Conservation (phyloP, 2,113 vertebrate species). For the Odontesthes bonariensis region DNA sequence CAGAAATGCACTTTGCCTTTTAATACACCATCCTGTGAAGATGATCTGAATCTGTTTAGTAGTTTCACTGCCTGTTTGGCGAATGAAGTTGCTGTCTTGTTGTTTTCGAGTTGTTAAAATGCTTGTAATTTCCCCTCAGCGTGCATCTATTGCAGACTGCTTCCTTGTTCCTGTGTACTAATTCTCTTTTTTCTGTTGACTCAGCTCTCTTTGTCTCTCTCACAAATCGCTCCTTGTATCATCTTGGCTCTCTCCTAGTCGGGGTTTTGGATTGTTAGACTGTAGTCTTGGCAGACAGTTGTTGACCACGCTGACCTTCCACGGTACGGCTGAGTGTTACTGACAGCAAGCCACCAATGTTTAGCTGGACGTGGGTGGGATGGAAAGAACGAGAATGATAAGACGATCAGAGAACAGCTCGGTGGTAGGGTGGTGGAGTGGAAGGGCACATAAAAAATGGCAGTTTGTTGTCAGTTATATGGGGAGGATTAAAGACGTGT, state of each 20-base stretch:
- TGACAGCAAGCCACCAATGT: conserved; percentile 22
- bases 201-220: conserved; percentile 49
- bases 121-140: conserved; percentile 5
- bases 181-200: conserved; percentile 52
- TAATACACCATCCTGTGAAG: neutral
- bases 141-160: conserved; percentile 15
- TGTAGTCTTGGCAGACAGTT: conserved; percentile 44
- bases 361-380: conserved; percentile 7
- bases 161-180: conserved; percentile 53
- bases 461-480: conserved; percentile 36
- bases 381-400: conserved; percentile 2
- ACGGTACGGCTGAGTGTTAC: conserved; percentile 1
- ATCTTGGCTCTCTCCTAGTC: conserved; percentile 31
- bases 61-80: neutral
- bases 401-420: neutral
- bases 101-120: conserved; percentile 10
- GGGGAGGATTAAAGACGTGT: conserved; percentile 14
- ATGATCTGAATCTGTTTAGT: neutral
- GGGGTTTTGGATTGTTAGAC: conserved; percentile 44
- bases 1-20: neutral
- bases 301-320: conserved; percentile 39
- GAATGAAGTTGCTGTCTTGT: neutral
- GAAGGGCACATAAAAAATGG: neutral
- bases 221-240: conserved; percentile 67
- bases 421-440: neutral